phyloP scores from a whole-genome alignment of 2,113 vertebrate genomes.

The Neoarius graeffei region DNA sequence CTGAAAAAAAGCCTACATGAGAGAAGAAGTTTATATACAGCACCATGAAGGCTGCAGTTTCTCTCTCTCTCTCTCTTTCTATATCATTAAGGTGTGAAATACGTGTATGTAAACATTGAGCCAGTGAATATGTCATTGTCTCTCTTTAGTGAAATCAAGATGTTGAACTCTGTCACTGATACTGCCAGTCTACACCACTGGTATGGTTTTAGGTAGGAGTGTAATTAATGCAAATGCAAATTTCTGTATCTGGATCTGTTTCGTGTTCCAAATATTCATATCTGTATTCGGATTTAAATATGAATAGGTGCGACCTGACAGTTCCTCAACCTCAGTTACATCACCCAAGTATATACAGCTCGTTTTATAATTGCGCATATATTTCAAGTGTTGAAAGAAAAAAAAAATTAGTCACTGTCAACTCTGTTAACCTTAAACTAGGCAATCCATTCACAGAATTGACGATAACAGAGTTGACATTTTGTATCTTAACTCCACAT shows the following conservation, averaged over 20 bases:
- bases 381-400: too few relatives aligned
- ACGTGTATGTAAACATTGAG: background rate
- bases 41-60: background rate
- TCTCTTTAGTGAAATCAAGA: constrained; percentile 4
- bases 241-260: background rate
- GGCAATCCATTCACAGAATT: too few relatives aligned
- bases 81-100: background rate
- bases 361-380: too few relatives aligned
- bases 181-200: background rate
- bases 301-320: background rate
- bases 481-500: too few relatives aligned
- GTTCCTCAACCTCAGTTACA: background rate
- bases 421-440: too few relatives aligned
- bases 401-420: too few relatives aligned
- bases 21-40: constrained; percentile 11
- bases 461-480: too few relatives aligned
- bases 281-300: background rate
- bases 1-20: constrained; percentile 5
- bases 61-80: background rate
- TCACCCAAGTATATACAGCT: background rate
- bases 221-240: background rate
- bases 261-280: background rate
- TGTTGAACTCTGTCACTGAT: constrained; percentile 14
- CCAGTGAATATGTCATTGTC: background rate
- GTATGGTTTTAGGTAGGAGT: background rate